phyloP scores from a whole-genome alignment of 2,797 vertebrate genomes.

The Streptopelia turtur region DNA sequence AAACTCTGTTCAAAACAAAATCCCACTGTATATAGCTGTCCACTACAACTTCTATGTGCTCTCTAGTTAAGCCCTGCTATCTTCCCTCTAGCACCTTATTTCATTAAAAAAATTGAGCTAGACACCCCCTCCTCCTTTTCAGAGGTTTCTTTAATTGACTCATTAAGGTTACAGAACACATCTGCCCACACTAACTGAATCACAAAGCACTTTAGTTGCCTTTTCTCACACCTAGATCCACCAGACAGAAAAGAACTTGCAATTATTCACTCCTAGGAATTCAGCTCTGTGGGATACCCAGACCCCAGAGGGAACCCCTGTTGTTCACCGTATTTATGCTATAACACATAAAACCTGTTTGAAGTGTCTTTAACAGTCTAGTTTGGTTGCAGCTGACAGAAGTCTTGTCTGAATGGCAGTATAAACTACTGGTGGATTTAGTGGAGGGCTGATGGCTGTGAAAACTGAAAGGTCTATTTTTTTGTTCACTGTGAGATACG shows the following conservation, averaged over 20 bases:
- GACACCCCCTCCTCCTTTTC: neutral
- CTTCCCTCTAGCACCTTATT: neutral
- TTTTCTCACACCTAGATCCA: neutral
- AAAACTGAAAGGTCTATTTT: neutral
- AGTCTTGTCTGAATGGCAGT: neutral
- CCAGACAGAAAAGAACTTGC: neutral
- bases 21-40: neutral
- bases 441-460: neutral
- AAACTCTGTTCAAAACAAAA: neutral
- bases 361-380: neutral
- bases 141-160: neutral
- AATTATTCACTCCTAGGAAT: neutral
- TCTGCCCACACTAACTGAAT: neutral
- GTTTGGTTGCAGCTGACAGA: neutral
- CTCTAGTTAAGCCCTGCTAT: neutral
- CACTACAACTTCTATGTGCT: accelerated
- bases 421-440: neutral
- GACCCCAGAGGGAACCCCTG: neutral
- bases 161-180: neutral
- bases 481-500: neutral
- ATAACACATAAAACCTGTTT: neutral
- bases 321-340: neutral
- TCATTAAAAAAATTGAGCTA: neutral
- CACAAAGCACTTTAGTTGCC: neutral
- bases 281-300: neutral